A percentile compares a stretch with the other conserved stretches of the same genome.
Conservation (phyloP, 2,888 invertebrate species). For the Pherbina coryleti region DNA sequence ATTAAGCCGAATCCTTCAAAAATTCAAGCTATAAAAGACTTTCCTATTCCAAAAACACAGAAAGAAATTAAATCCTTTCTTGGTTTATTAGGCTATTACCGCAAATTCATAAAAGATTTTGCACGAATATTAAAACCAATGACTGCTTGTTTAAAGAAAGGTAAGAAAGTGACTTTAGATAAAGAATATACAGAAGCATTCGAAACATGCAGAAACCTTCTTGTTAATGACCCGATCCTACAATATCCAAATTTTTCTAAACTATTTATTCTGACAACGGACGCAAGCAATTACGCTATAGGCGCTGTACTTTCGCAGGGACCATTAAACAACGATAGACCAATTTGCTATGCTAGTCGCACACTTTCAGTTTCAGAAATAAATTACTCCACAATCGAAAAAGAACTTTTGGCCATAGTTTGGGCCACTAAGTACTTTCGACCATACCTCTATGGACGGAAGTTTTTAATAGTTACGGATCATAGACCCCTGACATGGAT, state of each 20-base stretch:
- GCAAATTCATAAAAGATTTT: neutral
- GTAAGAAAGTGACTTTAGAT: neutral
- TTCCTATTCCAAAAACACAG: constrained; percentile 38
- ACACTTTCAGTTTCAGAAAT: too few species aligned
- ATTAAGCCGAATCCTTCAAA: constrained; percentile 30
- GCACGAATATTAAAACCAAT: neutral
- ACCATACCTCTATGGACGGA: constrained; percentile 49
- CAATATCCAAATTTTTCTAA: constrained; percentile 39
- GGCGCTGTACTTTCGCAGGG: constrained; percentile 30
- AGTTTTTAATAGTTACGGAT: neutral
- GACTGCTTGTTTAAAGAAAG: neutral
- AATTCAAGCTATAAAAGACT: constrained; percentile 37
- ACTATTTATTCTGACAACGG: constrained; percentile 29
- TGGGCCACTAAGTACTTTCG: constrained; percentile 15
- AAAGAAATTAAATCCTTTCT: constrained; percentile 34
- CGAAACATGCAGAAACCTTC: neutral
- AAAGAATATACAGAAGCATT: neutral
- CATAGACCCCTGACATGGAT: neutral
- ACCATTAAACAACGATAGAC: neutral
- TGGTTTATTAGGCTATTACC: neutral
- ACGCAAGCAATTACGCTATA: constrained; percentile 27
- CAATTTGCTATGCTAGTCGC: constrained; percentile 19
- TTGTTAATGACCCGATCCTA: neutral
- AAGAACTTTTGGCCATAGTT: neutral
- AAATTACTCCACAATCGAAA: constrained; percentile 47